Conservation (phyloP, 1,140 invertebrate species). For the Pantala flavescens region DNA sequence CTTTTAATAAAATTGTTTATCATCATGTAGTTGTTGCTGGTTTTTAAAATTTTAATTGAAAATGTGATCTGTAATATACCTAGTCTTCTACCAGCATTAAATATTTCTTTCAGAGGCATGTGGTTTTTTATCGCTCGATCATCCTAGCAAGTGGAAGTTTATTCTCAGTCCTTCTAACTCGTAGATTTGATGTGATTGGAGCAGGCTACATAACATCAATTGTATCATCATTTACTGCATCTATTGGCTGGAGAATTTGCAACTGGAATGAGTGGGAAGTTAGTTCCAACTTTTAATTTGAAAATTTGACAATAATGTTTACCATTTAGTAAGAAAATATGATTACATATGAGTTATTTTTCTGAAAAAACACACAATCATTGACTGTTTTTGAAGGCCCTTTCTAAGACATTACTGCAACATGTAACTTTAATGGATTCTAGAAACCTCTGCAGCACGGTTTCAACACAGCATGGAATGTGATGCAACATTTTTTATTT, state of each 20-base stretch:
- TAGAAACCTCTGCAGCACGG: slow-evolving; percentile 28
- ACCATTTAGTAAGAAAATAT: too few species aligned
- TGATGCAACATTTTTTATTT: slow-evolving; percentile 58
- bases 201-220: slow-evolving; percentile 53
- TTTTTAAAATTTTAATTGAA: too few species aligned
- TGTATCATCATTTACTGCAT: slow-evolving; percentile 47
- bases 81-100: too few species aligned
- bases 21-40: too few species aligned
- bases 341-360: too few species aligned
- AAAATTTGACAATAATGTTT: too few species aligned
- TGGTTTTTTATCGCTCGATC: slow-evolving; percentile 36
- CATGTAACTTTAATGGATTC: too few species aligned
- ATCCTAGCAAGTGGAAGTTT: slow-evolving; percentile 44
- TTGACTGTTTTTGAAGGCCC: too few species aligned
- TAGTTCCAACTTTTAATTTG: background rate
- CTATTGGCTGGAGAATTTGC: background rate
- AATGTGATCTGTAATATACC: too few species aligned
- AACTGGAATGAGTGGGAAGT: background rate
- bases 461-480: slow-evolving; percentile 45
- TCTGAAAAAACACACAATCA: too few species aligned
- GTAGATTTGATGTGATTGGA: slow-evolving; percentile 41
- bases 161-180: slow-evolving; percentile 48
- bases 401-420: too few species aligned
- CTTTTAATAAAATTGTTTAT: too few species aligned
- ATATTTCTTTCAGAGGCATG: slow-evolving; percentile 30